Percentiles rank a stretch among this genome's conserved stretches.
Conservation (phyloP, 2,797 vertebrate species). For the Rhincodon typus region DNA sequence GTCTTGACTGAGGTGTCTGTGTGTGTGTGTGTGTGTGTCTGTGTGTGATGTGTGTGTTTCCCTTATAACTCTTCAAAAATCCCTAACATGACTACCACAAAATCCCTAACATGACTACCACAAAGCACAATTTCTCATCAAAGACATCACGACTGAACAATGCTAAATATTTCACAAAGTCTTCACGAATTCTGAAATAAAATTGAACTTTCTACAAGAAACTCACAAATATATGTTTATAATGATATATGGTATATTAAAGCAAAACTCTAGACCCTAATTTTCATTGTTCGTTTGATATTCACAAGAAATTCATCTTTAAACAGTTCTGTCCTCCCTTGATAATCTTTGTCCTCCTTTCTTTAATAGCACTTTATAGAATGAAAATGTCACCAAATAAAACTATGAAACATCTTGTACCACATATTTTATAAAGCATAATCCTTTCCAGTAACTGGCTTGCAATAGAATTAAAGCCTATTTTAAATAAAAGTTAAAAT, state of each 20-base stretch:
- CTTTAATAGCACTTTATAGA: neutral
- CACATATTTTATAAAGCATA: neutral
- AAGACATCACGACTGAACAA: neutral
- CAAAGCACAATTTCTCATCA: neutral
- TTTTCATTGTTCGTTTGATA: neutral
- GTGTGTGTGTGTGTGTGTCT: too few species aligned
- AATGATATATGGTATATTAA: neutral
- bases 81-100: neutral
- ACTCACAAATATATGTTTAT: neutral
- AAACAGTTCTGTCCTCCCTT: too few species aligned
- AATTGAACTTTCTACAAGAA: neutral
- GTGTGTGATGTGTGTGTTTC: neutral
- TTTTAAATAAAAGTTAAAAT: slow-evolving; percentile 1
- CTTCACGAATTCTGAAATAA: neutral
- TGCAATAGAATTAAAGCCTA: neutral
- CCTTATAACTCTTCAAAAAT: neutral
- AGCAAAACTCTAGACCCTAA: neutral
- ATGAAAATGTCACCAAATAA: neutral
- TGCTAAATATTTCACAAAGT: neutral
- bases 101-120: neutral
- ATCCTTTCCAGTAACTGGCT: neutral
- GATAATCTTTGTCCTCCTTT: too few species aligned
- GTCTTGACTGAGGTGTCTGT: neutral
- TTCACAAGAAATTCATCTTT: neutral
- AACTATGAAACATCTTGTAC: neutral